Base-by-base conservation (phyloP, 2,888 invertebrate genomes). In the Empis livida region DNA sequence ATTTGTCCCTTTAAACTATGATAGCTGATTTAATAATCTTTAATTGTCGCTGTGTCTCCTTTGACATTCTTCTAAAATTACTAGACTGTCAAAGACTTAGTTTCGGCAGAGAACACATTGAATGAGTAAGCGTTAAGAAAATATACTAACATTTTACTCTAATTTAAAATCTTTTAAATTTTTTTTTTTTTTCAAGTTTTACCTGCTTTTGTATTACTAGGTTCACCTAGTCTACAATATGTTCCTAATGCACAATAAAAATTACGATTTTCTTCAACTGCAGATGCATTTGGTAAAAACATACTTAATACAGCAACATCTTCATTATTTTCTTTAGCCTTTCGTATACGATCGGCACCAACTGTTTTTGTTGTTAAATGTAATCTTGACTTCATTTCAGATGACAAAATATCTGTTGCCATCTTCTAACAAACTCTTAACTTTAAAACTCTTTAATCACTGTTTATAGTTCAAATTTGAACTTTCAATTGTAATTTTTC, bases 241-340 rank as follows among this genome's bases (percentile, higher is more conserved):
- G 80, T 78, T 52, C 82, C 82, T 58, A 85, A 71, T 54, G 79
- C 76, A 71, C 91, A 91, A 65, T 79, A 76, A 68, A 91, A 91
- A 60, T 80, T 77, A 63, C 82, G 83, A 61, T 80, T 82, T 59
- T 80, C 79, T 59, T 76, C 76, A 43, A 75, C 75, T 35, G 77
- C 75, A 57, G 75, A 76, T 47, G 66, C 63, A 51, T 76, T 75
- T 42, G 88, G 82, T 51, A 89, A 73, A 61, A 90, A 84, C 82
- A 88, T 87, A 54, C 88, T 86, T 58, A 90, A 72, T 58, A 91
- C 80, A 46, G 90, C 90, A 51, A 90, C 80, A 71, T 91, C 91
- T 71, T 90, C 89, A 68, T 88, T 86, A 63, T 81, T 81, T 59
- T 87, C 85, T 70, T 81, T 78, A 52, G 88, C 86, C 62, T 79